phyloP scores from a whole-genome alignment of 2,113 vertebrate species.

The Acrocephalus arundinaceus region DNA sequence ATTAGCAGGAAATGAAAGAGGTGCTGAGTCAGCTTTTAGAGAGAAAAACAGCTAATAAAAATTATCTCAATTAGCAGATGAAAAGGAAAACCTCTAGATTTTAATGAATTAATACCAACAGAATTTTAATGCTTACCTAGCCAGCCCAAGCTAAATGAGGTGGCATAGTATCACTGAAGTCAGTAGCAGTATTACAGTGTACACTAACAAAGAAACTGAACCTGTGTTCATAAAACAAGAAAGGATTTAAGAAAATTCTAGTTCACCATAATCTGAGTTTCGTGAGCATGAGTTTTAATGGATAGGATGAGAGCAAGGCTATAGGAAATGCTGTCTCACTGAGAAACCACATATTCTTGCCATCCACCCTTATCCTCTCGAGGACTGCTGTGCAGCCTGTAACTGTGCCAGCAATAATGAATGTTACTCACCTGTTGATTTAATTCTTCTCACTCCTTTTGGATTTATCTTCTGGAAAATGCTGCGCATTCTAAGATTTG shows the following conservation, averaged over 20 bases:
- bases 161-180: not conserved
- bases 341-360: not conserved
- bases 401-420: not conserved
- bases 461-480: conserved; percentile 40
- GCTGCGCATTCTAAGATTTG: conserved; percentile 11
- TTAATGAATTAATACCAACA: not conserved
- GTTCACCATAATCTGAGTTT: not conserved
- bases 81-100: conserved; percentile 56
- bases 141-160: not conserved
- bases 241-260: not conserved
- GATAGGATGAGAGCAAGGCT: not conserved
- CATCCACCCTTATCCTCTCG: not conserved
- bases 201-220: not conserved
- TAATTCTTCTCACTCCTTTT: conserved; percentile 25
- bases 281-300: not conserved
- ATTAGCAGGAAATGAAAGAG: conserved; percentile 34
- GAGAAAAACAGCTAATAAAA: conserved; percentile 51
- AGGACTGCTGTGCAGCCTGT: not conserved
- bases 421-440: conserved; percentile 1
- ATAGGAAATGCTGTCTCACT: not conserved
- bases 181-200: not conserved
- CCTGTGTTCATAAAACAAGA: conserved; percentile 3
- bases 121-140: conserved; percentile 33
- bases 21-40: conserved; percentile 46
- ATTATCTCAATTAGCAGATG: conserved; percentile 60